Evolutionary conservation across 92 coral and sea anemone genomes (phyloP).

Genomic region (Bergia puertoricense): DNA sequence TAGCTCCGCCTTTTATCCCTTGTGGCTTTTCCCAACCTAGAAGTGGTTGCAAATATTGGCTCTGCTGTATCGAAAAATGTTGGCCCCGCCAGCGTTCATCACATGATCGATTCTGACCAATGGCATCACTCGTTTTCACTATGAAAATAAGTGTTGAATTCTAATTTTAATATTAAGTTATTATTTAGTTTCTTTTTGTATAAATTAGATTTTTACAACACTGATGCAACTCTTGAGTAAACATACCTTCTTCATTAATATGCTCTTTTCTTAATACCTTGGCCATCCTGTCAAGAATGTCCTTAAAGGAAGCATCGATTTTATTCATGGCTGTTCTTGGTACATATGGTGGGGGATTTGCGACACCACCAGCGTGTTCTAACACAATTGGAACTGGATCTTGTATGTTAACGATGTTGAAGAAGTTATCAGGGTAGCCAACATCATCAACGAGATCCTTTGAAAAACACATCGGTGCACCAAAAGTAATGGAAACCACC

Average conservation of each 20-base stretch:
- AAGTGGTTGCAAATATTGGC: no score
- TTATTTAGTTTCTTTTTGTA: neutral
- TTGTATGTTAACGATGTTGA: constrained; percentile 8
- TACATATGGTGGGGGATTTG: constrained; percentile 1
- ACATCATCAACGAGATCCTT: constrained; percentile 20
- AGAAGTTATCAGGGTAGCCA: constrained; percentile 13
- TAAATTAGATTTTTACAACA: neutral
- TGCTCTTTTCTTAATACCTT: neutral
- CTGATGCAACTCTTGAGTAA: neutral
- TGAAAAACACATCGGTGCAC: constrained; percentile 29
- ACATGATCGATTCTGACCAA: no score
- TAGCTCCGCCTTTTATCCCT: no score
- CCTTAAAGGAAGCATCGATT: neutral
- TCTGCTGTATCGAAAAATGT: no score
- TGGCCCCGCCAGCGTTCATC: no score
- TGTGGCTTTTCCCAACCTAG: no score
- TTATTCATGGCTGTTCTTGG: neutral
- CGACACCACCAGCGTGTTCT: constrained; percentile 9
- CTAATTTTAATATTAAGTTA: no score
- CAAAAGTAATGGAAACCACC: constrained; percentile 15
- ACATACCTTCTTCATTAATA: neutral
- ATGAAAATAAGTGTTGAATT: no score
- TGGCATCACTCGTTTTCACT: no score
- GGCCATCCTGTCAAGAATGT: neutral
- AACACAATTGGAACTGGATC: constrained; percentile 21